These are phyloP conservation scores for Denticeps clupeoides DNA, from an alignment of 2,797 vertebrate genomes.

Conservation along the genomic window DNA sequence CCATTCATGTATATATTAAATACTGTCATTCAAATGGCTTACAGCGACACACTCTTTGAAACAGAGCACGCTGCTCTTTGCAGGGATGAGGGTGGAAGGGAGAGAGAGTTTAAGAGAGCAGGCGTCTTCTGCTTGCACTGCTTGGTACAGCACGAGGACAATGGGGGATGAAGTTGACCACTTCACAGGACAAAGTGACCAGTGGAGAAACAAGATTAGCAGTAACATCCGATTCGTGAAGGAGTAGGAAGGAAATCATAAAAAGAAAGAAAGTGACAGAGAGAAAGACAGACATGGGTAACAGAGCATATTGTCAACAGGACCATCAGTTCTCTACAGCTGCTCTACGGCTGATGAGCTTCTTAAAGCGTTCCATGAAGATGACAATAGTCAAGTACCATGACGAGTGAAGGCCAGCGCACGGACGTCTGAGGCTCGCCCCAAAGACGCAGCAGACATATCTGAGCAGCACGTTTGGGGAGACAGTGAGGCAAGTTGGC, in stretches of 20 bases:
- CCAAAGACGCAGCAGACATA: no score
- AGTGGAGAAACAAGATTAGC: conserved; percentile 69
- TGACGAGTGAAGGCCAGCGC: conserved; percentile 52
- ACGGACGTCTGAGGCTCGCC: conserved; percentile 32
- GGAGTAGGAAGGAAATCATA: conserved; percentile 50
- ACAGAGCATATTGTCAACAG: conserved; percentile 34
- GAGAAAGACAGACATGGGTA: conserved; percentile 39
- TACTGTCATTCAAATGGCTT: conserved; percentile 54
- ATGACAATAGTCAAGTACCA: conserved; percentile 58
- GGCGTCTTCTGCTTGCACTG: conserved; percentile 52
- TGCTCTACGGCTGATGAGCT: conserved; percentile 44
- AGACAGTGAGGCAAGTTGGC: conserved; percentile 45
- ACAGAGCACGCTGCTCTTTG: conserved; percentile 49
- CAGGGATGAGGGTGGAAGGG: conserved; percentile 24
- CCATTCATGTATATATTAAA: conserved; percentile 62
- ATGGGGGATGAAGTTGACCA: conserved; percentile 69
- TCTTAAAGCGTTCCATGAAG: conserved; percentile 53
- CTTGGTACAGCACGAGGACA: conserved; percentile 65
- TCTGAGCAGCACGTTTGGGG: conserved; percentile 52
- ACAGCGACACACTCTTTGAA: conserved; percentile 47
- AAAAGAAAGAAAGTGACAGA: conserved; percentile 24
- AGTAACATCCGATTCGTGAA: conserved; percentile 59
- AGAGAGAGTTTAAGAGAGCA: conserved; percentile 25
- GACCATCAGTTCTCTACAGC: conserved; percentile 33
- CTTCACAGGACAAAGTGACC: conserved; percentile 62